Conservation (phyloP, 2,113 vertebrate species). For the Onychostruthus taczanowskii region DNA sequence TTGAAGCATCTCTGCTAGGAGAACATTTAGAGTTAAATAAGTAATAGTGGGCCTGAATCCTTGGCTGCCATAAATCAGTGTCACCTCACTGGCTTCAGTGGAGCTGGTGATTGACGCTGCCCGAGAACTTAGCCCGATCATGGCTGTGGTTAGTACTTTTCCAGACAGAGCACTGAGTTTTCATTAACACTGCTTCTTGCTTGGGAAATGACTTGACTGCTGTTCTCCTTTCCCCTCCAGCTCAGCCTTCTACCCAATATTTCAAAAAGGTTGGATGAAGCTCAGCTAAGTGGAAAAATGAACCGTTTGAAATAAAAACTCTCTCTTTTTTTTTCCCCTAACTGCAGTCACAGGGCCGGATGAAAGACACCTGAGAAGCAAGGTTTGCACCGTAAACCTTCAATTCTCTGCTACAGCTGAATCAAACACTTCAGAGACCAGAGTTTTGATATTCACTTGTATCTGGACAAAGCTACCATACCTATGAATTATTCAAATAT, state of each 20-base stretch:
- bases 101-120: background rate
- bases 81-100: background rate
- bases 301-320: slow-evolving; percentile 21
- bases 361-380: background rate
- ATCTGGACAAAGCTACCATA: slow-evolving; percentile 22
- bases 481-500: slow-evolving; percentile 63
- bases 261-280: slow-evolving; percentile 24
- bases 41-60: background rate
- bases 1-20: background rate
- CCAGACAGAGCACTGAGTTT: background rate
- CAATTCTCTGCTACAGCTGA: background rate
- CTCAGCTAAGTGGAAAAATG: slow-evolving; percentile 31
- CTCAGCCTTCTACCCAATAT: slow-evolving; percentile 14
- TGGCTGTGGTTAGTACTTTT: background rate
- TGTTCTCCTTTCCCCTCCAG: background rate
- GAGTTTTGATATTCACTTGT: slow-evolving; percentile 44
- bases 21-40: background rate
- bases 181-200: background rate
- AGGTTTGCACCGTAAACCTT: background rate
- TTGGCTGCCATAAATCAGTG: background rate
- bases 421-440: slow-evolving; percentile 39
- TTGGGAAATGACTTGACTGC: slow-evolving; percentile 1
- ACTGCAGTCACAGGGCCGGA: background rate
- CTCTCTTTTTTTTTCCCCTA: background rate
- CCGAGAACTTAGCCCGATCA: background rate